phyloP scores from a whole-genome alignment of 35 echinoderm and acorn worm species.

The Ophiothrix spiculata region DNA sequence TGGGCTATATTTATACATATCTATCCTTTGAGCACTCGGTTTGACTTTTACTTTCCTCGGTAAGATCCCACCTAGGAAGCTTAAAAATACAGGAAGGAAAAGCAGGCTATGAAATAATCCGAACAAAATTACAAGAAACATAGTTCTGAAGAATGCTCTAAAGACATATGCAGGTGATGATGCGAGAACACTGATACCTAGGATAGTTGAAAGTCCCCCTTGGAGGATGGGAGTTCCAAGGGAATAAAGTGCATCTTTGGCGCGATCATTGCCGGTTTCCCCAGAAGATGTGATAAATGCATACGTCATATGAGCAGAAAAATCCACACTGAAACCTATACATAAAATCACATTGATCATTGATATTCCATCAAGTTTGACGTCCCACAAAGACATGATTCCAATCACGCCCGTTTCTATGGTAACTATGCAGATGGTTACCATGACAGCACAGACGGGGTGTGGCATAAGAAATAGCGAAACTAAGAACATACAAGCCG shows the following conservation, averaged over 20 bases:
- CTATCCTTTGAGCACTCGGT: not conserved
- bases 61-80: not conserved
- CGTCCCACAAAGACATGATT: slow-evolving; percentile 82
- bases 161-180: slow-evolving; percentile 80
- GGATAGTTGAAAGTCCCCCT: slow-evolving; percentile 80
- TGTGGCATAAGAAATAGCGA: slow-evolving; percentile 83
- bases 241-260: slow-evolving; percentile 65
- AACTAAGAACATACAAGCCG: slow-evolving; percentile 67
- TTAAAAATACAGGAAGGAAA: slow-evolving; percentile 76
- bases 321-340: slow-evolving; percentile 96
- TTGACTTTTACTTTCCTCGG: not conserved
- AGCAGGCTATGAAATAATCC: slow-evolving; percentile 78
- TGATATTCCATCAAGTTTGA: slow-evolving; percentile 81
- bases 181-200: slow-evolving; percentile 52
- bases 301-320: slow-evolving; percentile 94
- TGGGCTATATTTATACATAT: not conserved
- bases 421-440: slow-evolving; percentile 79
- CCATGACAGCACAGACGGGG: slow-evolving; percentile 67
- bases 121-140: slow-evolving; percentile 86
- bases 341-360: slow-evolving; percentile 99
- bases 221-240: slow-evolving; percentile 87
- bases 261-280: slow-evolving; percentile 24
- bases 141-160: slow-evolving; percentile 76
- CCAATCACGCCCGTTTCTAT: slow-evolving; percentile 84
- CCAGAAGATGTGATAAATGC: slow-evolving; percentile 47